Evolutionary conservation across 2,888 invertebrate genomes (phyloP).

Genomic region (Erebia palarica): DNA sequence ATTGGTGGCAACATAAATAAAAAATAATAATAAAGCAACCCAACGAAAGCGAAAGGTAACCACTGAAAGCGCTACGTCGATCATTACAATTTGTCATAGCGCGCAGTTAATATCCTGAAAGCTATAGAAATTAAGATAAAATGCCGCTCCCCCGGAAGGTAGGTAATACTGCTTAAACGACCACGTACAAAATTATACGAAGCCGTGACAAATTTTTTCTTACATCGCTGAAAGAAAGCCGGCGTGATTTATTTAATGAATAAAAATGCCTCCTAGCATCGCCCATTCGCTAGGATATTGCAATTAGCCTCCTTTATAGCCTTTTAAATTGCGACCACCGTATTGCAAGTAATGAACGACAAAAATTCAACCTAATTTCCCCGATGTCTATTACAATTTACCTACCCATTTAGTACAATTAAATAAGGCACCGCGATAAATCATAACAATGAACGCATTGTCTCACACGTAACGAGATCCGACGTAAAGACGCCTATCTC

Average conservation of each 20-base stretch:
- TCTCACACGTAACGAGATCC: constrained; percentile 33
- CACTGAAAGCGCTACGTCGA: constrained; percentile 29
- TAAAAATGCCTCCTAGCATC: constrained; percentile 68
- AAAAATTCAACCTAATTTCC: constrained; percentile 26
- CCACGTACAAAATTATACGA: constrained; percentile 80
- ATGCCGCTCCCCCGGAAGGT: constrained; percentile 67
- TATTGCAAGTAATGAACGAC: constrained; percentile 17
- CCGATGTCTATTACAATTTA: constrained; percentile 34
- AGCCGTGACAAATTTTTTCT: constrained; percentile 77
- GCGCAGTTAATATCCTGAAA: constrained; percentile 53
- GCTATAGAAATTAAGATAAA: constrained; percentile 77
- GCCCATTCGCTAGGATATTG: constrained; percentile 67
- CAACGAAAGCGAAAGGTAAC: constrained; percentile 7
- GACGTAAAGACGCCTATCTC: constrained; percentile 50
- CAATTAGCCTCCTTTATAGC: constrained; percentile 73
- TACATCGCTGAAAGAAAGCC: constrained; percentile 68
- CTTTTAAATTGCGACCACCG: constrained; percentile 55
- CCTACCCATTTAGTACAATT: constrained; percentile 27
- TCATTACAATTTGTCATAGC: constrained; percentile 47
- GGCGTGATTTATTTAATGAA: constrained; percentile 79
- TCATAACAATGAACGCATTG: constrained; percentile 33
- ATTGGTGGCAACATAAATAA: neutral
- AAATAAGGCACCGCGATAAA: constrained; percentile 32
- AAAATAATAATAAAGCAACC: neutral
- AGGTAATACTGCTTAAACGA: constrained; percentile 69